Conservation (phyloP, 2,888 invertebrate species). For the Panorpa germanica region DNA sequence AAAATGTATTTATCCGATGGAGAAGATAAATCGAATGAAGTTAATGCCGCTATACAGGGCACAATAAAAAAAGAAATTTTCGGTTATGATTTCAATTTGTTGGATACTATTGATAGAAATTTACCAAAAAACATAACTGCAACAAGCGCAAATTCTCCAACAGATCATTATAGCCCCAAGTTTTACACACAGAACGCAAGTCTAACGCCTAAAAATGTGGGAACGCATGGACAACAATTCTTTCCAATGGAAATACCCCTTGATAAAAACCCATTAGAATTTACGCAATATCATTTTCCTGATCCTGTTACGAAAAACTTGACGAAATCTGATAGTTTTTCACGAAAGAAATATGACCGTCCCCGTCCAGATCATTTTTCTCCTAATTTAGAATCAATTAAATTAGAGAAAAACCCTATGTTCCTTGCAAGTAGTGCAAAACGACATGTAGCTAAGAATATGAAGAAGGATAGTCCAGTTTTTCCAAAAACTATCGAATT, state of each 20-base stretch:
- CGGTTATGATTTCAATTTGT: constrained; percentile 10
- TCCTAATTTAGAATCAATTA: neutral
- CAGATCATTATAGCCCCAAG: constrained; percentile 10
- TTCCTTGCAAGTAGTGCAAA: too few relatives aligned
- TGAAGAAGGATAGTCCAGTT: too few relatives aligned
- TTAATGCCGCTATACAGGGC: neutral
- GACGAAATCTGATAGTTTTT: constrained; percentile 25
- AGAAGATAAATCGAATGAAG: neutral
- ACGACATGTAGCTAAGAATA: too few relatives aligned
- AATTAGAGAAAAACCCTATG: too few relatives aligned
- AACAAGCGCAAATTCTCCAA: constrained; percentile 1
- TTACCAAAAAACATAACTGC: constrained; percentile 9
- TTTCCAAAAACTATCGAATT: constrained; percentile 8
- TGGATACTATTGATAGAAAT: constrained; percentile 12
- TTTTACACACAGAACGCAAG: constrained; percentile 12
- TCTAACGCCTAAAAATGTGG: constrained; percentile 11
- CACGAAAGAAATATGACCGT: constrained; percentile 18
- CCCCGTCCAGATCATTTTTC: constrained; percentile 7
- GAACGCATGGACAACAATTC: too few relatives aligned
- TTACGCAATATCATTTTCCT: too few relatives aligned
- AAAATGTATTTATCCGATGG: neutral
- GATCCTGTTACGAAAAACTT: constrained; percentile 13
- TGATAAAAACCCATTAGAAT: constrained; percentile 2
- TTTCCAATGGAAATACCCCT: too few relatives aligned
- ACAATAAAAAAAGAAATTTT: neutral